phyloP scores from a whole-genome alignment of 2,888 invertebrate species.

The Caenorhabditis afra region DNA sequence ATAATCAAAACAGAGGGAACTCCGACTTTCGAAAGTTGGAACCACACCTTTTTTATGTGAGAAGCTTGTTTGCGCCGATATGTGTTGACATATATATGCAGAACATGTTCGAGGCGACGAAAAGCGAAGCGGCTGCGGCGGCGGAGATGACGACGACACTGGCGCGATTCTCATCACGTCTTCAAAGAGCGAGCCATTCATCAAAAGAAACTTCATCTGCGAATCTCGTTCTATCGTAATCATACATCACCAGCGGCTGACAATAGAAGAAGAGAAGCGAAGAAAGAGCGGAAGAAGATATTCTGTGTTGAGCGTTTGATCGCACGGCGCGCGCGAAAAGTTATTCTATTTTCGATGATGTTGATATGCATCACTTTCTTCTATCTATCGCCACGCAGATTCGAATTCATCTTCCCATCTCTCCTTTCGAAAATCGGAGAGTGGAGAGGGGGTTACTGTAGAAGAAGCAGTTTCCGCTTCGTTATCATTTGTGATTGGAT shows the following conservation, averaged over 20 bases:
- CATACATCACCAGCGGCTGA: conserved; percentile 44
- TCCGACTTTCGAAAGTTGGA: conserved; percentile 37
- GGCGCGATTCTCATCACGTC: conserved; percentile 18
- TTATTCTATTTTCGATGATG: conserved; percentile 29
- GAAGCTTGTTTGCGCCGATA: conserved; percentile 35
- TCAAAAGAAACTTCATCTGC: conserved; percentile 51
- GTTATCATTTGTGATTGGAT: conserved; percentile 8
- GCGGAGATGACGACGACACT: conserved; percentile 28
- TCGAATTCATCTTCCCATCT: conserved; percentile 28
- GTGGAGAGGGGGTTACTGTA: conserved; percentile 20
- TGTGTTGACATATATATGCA: conserved; percentile 15
- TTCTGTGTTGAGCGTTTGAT: conserved; percentile 58
- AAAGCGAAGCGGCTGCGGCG: conserved; percentile 4
- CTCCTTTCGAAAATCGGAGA: conserved; percentile 45
- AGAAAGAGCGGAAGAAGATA: conserved; percentile 24
- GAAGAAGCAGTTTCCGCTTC: conserved; percentile 3
- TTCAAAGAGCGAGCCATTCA: conserved; percentile 55
- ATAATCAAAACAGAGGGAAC: no score
- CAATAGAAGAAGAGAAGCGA: conserved; percentile 21
- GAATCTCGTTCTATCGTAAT: conserved; percentile 53
- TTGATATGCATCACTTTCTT: conserved; percentile 49
- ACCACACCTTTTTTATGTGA: conserved; percentile 32
- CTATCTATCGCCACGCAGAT: neutral
- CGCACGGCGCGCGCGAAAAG: conserved; percentile 13
- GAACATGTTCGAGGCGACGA: conserved; percentile 42